Evolutionary conservation across 2,113 vertebrate genomes (phyloP).

Genomic region (Bungarus multicinctus): DNA sequence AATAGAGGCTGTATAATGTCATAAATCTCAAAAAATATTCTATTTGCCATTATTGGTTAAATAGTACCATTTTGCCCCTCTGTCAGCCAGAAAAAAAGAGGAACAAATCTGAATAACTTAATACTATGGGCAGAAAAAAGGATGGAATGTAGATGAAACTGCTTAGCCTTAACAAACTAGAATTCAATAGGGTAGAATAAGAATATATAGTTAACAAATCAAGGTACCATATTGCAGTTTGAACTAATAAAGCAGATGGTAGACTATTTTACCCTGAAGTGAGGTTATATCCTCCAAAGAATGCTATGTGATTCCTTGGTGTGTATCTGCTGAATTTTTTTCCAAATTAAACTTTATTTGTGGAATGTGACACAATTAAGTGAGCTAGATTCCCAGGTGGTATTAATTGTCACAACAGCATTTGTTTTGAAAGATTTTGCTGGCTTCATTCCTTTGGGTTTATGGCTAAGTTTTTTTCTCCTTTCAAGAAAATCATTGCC

Average conservation of each 20-base stretch:
- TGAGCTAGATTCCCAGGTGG: constrained; percentile 13
- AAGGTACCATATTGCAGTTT: constrained; percentile 19
- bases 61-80: not conserved
- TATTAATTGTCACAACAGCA: constrained; percentile 20
- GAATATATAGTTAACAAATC: constrained; percentile 16
- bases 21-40: not conserved
- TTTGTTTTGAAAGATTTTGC: constrained; percentile 16
- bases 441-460: constrained; percentile 11
- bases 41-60: not conserved
- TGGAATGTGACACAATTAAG: constrained; percentile 24
- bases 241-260: not conserved
- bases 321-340: constrained; percentile 12
- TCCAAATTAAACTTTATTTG: constrained; percentile 30
- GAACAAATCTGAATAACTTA: not conserved
- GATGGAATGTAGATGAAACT: constrained; percentile 39
- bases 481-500: not conserved
- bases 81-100: not conserved
- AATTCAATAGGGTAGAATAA: constrained; percentile 12
- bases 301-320: not conserved
- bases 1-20: not conserved
- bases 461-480: not conserved
- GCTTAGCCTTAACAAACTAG: constrained; percentile 26
- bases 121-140: not conserved
- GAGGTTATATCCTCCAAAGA: not conserved
- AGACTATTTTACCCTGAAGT: not conserved